phyloP scores from a whole-genome alignment of 2,888 invertebrate species.

The Notodonta ziczac region DNA sequence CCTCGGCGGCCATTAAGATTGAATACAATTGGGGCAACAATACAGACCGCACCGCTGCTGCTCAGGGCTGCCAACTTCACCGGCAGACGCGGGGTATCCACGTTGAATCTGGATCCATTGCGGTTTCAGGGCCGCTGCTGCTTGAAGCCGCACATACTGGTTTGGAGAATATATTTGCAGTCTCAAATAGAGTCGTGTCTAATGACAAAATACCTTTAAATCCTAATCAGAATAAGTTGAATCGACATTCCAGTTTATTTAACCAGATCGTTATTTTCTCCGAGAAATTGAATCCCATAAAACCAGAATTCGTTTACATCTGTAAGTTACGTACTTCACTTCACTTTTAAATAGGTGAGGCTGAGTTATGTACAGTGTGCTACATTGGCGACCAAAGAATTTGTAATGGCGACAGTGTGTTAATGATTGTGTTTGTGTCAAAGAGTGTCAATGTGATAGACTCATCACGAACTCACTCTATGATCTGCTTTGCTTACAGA shows the following conservation, averaged over 20 bases:
- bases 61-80: slow-evolving; percentile 1
- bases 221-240: background rate
- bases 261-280: background rate
- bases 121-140: slow-evolving; percentile 3
- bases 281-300: background rate
- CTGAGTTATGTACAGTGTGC: too few species aligned
- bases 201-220: background rate
- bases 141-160: background rate
- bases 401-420: too few species aligned
- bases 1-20: slow-evolving; percentile 26
- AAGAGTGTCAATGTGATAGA: too few species aligned
- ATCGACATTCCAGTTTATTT: background rate
- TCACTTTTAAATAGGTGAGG: too few species aligned
- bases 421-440: too few species aligned
- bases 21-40: slow-evolving; percentile 30
- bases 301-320: background rate
- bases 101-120: slow-evolving; percentile 5
- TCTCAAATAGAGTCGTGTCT: background rate
- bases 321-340: too few species aligned
- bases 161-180: background rate
- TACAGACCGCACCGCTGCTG: slow-evolving; percentile 8
- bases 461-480: too few species aligned
- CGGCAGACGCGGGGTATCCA: background rate
- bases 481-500: too few species aligned
- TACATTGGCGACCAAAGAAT: too few species aligned